Evolutionary conservation across 2,113 vertebrate genomes (phyloP), one percentile per base, ranked within the genome.

Genomic region (Penelope pileata): DNA sequence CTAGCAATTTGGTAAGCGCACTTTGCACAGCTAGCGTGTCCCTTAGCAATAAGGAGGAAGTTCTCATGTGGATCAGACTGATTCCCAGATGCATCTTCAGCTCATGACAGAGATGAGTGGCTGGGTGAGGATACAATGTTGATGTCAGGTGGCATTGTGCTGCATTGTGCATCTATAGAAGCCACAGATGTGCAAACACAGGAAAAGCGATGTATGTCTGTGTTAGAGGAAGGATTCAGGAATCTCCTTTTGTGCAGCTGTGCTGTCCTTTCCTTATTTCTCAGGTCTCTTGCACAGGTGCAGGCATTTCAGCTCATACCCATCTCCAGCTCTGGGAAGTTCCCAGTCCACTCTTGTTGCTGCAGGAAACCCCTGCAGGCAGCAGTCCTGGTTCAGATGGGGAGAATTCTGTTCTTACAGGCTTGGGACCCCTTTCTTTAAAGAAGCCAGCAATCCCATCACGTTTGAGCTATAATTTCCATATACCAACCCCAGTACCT

Each of bases 261-360:
- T 86, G 26, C 58, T 72, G 32, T 32, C 29, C 18, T 8, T 43
- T 86, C 19, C 34, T 43, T 76, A 18, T 3, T 56, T 34, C 76
- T 73, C 22, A 77, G 15, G 4, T 26, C 34, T 78, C 56, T 82
- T 5, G 5, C 42, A 24, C 43, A 63, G 9, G 3, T 59, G 7
- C 43, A n/a, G 18, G 12, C 38, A 51, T 85, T 90, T 67, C 75
- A 42, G 30, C 50, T 38, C 34, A 27, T 7, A 47, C 6, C 30
- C 50, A 30, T 32, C 38, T 88, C 58, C 54, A 69, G 40, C 51
- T 88, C 45, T 47, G 22, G 19, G 32, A 60, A 83, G 22, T 27
- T 76, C 36, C 16, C 30, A 83, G 7, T 47, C 43, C 3, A 7
- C 15, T 9, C 8, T 29, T 0, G 0, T 23, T 69, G n/a, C 48